A percentile compares a stretch with the other conserved stretches of the same genome.
Evolutionary conservation across 2,113 vertebrate genomes (phyloP).

Genomic region (Mastomys natalensis): DNA sequence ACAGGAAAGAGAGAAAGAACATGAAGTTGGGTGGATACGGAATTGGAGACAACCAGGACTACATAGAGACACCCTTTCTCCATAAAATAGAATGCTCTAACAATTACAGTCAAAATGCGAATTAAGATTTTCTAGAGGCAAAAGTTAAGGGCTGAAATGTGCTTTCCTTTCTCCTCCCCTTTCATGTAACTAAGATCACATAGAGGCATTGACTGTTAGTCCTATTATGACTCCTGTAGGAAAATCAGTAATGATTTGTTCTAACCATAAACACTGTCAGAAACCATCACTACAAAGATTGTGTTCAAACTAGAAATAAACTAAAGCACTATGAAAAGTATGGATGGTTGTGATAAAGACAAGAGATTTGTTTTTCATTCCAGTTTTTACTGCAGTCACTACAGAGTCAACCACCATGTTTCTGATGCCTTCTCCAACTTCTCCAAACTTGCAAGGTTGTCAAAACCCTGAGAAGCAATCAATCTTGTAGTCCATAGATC

Average conservation of each 20-base stretch:
- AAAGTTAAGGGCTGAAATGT: not conserved
- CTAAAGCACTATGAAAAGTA: constrained; percentile 58
- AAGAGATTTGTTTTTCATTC: not conserved
- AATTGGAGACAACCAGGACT: not conserved
- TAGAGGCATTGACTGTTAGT: constrained; percentile 58
- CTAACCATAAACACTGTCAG: constrained; percentile 67
- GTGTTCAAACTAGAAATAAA: constrained; percentile 78
- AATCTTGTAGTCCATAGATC: not conserved
- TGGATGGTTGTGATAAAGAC: constrained; percentile 71
- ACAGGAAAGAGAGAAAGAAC: not conserved
- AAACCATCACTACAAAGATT: constrained; percentile 76
- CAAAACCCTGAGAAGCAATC: not conserved
- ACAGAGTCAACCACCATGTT: constrained; percentile 68
- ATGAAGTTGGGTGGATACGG: not conserved
- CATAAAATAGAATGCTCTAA: not conserved
- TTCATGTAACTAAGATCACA: constrained; percentile 23
- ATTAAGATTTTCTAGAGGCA: constrained; percentile 38
- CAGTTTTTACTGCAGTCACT: constrained; percentile 67
- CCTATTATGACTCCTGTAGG: constrained; percentile 46
- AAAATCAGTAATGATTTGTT: constrained; percentile 53
- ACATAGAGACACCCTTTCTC: not conserved
- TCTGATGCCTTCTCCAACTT: not conserved
- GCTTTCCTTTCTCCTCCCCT: not conserved
- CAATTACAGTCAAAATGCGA: constrained; percentile 37
- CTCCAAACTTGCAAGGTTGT: not conserved